A percentile compares a stretch with the other conserved stretches of the same genome.
Conservation (phyloP, 2,113 vertebrate genomes). For the Myotis davidii region DNA sequence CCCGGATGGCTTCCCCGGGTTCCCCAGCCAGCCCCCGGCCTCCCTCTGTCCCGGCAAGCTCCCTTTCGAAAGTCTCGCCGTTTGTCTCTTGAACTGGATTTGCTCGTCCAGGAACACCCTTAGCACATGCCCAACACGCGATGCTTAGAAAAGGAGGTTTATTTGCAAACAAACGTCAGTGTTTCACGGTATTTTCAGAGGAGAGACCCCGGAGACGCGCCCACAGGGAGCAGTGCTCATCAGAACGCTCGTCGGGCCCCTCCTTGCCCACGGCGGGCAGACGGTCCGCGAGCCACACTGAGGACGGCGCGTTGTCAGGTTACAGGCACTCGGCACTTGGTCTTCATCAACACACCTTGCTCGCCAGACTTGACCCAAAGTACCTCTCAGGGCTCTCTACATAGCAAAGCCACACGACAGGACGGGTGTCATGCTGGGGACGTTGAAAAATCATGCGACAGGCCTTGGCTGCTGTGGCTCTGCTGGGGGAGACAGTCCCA, state of each 20-base stretch:
- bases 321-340: not conserved
- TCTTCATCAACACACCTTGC: not conserved
- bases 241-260: not conserved
- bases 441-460: not conserved
- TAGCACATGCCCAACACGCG: not conserved
- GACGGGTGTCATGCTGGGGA: not conserved
- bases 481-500: too few species aligned
- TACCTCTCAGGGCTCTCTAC: not conserved
- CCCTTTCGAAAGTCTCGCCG: not conserved
- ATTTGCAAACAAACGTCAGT: conserved; percentile 8
- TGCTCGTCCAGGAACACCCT: conserved; percentile 9
- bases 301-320: not conserved
- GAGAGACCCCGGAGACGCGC: not conserved
- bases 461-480: too few species aligned
- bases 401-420: conserved; percentile 24
- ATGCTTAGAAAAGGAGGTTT: conserved; percentile 40
- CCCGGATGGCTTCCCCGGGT: not conserved
- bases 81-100: not conserved
- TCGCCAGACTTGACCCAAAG: conserved; percentile 18
- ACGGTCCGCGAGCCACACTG: not conserved
- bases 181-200: not conserved
- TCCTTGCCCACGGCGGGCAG: not conserved
- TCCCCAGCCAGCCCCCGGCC: not conserved
- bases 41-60: not conserved
- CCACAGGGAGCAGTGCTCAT: not conserved